phyloP scores from a whole-genome alignment of 2,888 invertebrate genomes.

The Platerodrilus igneus region DNA sequence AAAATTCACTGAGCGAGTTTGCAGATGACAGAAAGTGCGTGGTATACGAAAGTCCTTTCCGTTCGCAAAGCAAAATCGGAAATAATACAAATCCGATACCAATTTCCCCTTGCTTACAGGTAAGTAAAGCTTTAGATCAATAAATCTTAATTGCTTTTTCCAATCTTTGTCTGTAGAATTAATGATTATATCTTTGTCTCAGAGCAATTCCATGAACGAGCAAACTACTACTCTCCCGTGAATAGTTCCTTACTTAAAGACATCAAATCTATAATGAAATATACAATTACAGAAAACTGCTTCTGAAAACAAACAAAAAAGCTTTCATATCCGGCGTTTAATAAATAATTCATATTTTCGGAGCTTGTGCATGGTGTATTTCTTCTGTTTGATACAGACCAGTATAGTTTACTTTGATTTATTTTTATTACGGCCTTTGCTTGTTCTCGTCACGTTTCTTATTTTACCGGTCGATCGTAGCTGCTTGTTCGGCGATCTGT shows the following conservation, averaged over 20 bases:
- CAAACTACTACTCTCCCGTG: no score
- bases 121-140: conserved; percentile 22
- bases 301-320: conserved; percentile 8
- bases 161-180: conserved; percentile 24
- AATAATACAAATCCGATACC: conserved; percentile 21
- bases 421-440: conserved; percentile 32
- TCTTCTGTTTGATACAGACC: conserved; percentile 10
- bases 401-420: conserved; percentile 29
- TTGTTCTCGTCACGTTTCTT: conserved; percentile 37
- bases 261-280: no score
- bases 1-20: no score
- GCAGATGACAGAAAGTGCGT: conserved; percentile 11
- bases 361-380: conserved; percentile 14
- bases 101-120: conserved; percentile 21
- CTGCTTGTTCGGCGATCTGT: conserved; percentile 33
- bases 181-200: conserved; percentile 21
- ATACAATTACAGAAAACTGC: no score
- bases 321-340: conserved; percentile 4
- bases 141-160: conserved; percentile 27
- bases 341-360: conserved; percentile 20
- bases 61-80: conserved; percentile 24
- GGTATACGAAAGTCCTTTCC: conserved; percentile 11
- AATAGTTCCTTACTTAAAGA: no score
- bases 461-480: conserved; percentile 33
- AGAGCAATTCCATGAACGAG: conserved; percentile 9